phyloP scores from a whole-genome alignment of 2,888 invertebrate genomes.

The Ecliptopera silaceata region DNA sequence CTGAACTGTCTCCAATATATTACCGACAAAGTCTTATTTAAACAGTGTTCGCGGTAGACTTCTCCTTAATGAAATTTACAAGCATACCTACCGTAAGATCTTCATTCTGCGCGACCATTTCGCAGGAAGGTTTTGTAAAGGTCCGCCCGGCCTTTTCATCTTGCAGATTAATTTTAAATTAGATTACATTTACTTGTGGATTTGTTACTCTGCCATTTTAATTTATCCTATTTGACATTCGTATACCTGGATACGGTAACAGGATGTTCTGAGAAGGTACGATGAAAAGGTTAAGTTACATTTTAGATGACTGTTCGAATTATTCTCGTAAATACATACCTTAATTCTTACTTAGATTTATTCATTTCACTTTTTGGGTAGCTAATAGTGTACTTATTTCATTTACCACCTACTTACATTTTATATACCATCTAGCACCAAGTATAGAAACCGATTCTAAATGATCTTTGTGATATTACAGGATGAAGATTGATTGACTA shows the following conservation, averaged over 20 bases:
- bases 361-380: too few species aligned
- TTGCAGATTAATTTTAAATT: slow-evolving; percentile 74
- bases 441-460: too few species aligned
- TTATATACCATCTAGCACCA: too few species aligned
- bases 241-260: slow-evolving; percentile 14
- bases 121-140: slow-evolving; percentile 30
- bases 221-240: slow-evolving; percentile 49
- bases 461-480: too few species aligned
- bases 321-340: too few species aligned
- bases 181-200: slow-evolving; percentile 68
- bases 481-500: too few species aligned
- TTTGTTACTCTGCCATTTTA: slow-evolving; percentile 59
- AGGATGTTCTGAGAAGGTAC: slow-evolving; percentile 4
- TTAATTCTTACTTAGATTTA: too few species aligned
- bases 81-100: slow-evolving; percentile 57
- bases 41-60: slow-evolving; percentile 55
- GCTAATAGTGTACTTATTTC: too few species aligned
- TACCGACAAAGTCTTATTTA: slow-evolving; percentile 43
- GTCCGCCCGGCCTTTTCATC: slow-evolving; percentile 62
- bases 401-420: too few species aligned
- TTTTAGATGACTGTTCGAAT: neutral
- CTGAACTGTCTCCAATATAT: slow-evolving; percentile 24
- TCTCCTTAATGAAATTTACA: slow-evolving; percentile 65
- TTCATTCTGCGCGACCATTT: slow-evolving; percentile 51
- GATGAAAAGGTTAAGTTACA: neutral